Evolutionary conservation across 2,113 vertebrate genomes (phyloP).

Genomic region (Marmota flaviventris): DNA sequence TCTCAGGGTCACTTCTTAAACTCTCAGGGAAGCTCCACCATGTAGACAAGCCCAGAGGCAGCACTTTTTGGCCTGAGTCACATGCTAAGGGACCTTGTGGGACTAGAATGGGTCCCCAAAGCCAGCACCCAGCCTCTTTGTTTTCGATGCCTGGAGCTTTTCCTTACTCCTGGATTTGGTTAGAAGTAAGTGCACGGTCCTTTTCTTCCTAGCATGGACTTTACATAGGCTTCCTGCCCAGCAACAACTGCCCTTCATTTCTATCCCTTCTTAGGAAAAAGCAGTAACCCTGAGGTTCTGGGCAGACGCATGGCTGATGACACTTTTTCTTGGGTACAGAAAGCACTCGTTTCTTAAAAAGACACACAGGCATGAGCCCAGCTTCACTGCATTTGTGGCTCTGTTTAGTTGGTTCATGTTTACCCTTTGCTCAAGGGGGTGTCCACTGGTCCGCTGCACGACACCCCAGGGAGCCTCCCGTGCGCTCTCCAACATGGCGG

Average conservation of each 20-base stretch:
- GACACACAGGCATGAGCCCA: not conserved
- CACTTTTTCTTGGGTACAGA: not conserved
- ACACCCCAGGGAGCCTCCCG: too few relatives aligned
- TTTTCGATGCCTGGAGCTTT: not conserved
- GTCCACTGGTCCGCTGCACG: too few relatives aligned
- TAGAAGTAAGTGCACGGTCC: not conserved
- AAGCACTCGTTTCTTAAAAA: constrained; percentile 31
- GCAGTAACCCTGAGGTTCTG: not conserved
- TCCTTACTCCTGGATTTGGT: not conserved
- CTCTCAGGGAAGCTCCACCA: not conserved
- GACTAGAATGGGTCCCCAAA: not conserved
- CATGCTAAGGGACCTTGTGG: not conserved
- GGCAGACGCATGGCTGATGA: not conserved
- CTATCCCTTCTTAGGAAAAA: not conserved
- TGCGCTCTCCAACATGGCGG: too few relatives aligned
- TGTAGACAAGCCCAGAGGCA: not conserved
- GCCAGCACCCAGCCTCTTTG: not conserved
- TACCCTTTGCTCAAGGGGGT: not conserved
- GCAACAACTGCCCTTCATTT: constrained; percentile 7
- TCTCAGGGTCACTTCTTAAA: not conserved
- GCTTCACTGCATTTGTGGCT: constrained; percentile 32
- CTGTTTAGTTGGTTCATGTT: not conserved
- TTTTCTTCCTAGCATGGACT: not conserved
- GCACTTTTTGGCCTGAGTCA: not conserved
- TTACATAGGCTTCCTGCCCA: not conserved